Base-by-base conservation (phyloP, 2,888 invertebrate species). In the Furcula furcula region DNA sequence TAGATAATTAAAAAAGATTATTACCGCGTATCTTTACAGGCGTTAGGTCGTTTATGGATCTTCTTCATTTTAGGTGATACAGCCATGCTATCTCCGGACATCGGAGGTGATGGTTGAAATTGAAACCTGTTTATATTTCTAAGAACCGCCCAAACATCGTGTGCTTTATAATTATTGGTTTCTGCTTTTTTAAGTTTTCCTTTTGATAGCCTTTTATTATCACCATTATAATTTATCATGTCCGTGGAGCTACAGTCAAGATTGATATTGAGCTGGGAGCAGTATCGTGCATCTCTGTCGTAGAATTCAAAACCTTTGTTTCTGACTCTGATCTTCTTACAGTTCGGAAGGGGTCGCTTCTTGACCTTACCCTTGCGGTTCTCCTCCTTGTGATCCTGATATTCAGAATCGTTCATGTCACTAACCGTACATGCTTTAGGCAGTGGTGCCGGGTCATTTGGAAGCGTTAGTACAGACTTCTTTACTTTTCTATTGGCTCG, bases 371-470 rank as follows among this genome's bases (percentile, higher is more conserved):
- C 35, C 39, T 55, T 66, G n/a, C 46, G 51, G 19, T 49, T 47
- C 29, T 58, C 54, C 29, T 63, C 56, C 12, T 54, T 59, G 21
- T 54, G 55, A 5, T 65, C 67, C 12, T 47, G 67, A 50, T 76
- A 81, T 55, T 85, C 85, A 3, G 76, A 75, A 30, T 86, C 85
- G 34, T 81, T 86, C 55, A 82, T 73, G 40, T 86, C 85, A 44
- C 86, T 86, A 1, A 78, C 83, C 7, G 84, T 84, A 38, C 77
- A 79, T 12, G 45, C 42, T 54, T 77, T 74, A 10, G 73, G 74
- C 9, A 54, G 34, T 15, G 55, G 65, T 12, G 60, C 48, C 5
- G 63, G 70, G 23, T 71, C 55, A 52, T 78, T 84, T 0, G 84
- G 80, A 26, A 83, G 63, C 1, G 83, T 83, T 20, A 83, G 54